These are phyloP conservation scores for Varanus komodoensis DNA, from an alignment of 2,113 vertebrate species.

Conservation along the genomic window DNA sequence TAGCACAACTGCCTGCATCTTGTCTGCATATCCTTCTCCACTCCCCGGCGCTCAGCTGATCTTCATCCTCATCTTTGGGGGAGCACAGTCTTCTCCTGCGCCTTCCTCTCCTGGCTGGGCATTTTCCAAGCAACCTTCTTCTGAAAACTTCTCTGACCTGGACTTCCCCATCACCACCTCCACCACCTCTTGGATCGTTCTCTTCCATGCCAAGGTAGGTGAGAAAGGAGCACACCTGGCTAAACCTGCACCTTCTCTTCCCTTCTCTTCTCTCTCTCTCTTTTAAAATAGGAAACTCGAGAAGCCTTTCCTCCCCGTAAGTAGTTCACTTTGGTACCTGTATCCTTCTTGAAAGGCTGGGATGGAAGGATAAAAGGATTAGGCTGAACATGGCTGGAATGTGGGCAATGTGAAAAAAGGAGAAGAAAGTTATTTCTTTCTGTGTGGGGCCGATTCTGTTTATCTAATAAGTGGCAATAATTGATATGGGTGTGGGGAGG, in stretches of 20 bases:
- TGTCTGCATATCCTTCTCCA: conserved; percentile 63
- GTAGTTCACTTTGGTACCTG: conserved; percentile 46
- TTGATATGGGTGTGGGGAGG: conserved; percentile 29
- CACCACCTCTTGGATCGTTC: conserved; percentile 66
- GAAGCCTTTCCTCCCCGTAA: conserved; percentile 31
- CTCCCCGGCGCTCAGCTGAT: conserved; percentile 75
- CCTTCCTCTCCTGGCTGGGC: conserved; percentile 16
- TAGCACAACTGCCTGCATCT: conserved; percentile 67
- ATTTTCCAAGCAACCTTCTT: conserved; percentile 58
- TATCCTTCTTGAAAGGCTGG: conserved; percentile 57
- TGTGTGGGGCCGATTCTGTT: conserved; percentile 52
- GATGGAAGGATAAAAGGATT: conserved; percentile 24
- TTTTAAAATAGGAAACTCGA: conserved; percentile 58
- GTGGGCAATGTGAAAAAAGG: conserved; percentile 23
- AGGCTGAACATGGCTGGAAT: conserved; percentile 59
- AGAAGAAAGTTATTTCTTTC: conserved; percentile 60
- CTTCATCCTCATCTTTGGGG: conserved; percentile 54
- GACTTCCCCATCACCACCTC: conserved; percentile 54
- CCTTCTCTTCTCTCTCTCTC: conserved; percentile 34
- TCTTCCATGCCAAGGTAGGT: conserved; percentile 78
- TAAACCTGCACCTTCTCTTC: conserved; percentile 32
- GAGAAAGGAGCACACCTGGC: conserved; percentile 61
- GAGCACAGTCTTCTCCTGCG: conserved; percentile 8
- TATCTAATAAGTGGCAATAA: conserved; percentile 57
- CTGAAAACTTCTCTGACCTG: conserved; percentile 69